phyloP scores from a whole-genome alignment of 2,888 invertebrate genomes.

The Mellilla xanthometata region DNA sequence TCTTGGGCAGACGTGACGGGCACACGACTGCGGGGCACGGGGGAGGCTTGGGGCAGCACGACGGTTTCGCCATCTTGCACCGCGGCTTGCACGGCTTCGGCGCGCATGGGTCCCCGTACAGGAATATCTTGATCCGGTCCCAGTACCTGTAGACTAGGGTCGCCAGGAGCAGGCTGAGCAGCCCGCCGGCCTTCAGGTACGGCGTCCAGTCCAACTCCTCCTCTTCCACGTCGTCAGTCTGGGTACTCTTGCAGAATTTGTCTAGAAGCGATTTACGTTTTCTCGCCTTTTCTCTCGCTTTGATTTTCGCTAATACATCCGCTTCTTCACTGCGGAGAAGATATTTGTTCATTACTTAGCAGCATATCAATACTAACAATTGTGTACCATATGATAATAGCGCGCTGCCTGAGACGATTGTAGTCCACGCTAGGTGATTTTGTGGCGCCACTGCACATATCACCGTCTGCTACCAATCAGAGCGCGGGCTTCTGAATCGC shows the following conservation, averaged over 20 bases:
- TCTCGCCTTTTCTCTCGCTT: neutral
- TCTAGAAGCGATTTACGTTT: neutral
- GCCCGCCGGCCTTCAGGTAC: neutral
- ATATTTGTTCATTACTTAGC: too few species aligned
- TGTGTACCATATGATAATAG: too few species aligned
- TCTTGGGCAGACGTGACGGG: neutral
- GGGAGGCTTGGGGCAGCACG: neutral
- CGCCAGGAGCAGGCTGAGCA: neutral
- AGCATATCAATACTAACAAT: too few species aligned
- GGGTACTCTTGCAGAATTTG: neutral
- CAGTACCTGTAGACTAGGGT: neutral
- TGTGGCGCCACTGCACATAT: too few species aligned
- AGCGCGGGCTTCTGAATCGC: too few species aligned
- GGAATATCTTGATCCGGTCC: neutral
- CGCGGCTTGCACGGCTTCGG: neutral
- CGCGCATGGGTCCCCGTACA: neutral
- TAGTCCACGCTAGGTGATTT: too few species aligned
- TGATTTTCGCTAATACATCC: neutral
- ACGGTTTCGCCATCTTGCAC: neutral
- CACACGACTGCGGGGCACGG: neutral
- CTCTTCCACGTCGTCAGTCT: constrained; percentile 1
- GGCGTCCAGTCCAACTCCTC: constrained; percentile 4
- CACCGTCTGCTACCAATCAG: too few species aligned
- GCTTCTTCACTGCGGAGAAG: constrained; percentile 5
- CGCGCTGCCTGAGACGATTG: too few species aligned